Evolutionary conservation across 1,140 invertebrate genomes (phyloP).

Genomic region (Charaxes varanes): DNA sequence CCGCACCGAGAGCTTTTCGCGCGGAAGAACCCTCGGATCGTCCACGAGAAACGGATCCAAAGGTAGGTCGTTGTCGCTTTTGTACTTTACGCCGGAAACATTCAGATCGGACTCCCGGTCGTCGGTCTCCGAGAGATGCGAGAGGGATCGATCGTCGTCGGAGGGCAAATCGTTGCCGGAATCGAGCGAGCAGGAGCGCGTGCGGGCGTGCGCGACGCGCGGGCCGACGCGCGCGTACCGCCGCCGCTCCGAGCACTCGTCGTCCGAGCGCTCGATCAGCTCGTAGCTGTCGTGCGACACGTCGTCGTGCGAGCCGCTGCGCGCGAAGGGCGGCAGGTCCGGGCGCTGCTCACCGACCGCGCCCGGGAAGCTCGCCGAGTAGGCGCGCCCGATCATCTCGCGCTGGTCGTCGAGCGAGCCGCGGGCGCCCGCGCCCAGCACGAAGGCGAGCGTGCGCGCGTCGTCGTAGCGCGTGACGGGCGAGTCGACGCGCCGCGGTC

Average conservation of each 20-base stretch:
- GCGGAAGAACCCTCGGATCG: constrained; percentile 79
- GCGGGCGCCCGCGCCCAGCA: constrained; percentile 36
- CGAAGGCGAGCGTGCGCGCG: constrained; percentile 69
- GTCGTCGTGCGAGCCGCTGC: constrained; percentile 87
- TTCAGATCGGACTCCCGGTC: constrained; percentile 43
- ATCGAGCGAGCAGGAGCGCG: constrained; percentile 80
- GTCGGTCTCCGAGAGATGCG: constrained; percentile 68
- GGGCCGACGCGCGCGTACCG: constrained; percentile 43
- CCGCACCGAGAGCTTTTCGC: constrained; percentile 79
- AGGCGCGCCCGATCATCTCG: constrained; percentile 78
- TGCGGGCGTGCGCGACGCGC: constrained; percentile 48
- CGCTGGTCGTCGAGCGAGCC: constrained; percentile 77
- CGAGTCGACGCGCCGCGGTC: constrained; percentile 76
- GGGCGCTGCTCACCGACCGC: constrained; percentile 80
- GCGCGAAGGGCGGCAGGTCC: constrained; percentile 75
- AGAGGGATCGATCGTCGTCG: constrained; percentile 77
- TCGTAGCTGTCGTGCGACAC: constrained; percentile 92
- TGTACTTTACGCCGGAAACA: constrained; percentile 71
- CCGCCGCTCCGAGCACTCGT: constrained; percentile 63
- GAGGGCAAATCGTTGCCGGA: constrained; percentile 81
- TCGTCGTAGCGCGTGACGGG: constrained; percentile 86
- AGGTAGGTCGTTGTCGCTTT: constrained; percentile 75
- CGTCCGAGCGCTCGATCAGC: constrained; percentile 83
- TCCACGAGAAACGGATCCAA: constrained; percentile 80
- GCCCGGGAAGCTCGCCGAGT: constrained; percentile 89